These are phyloP conservation scores for Aphaenogaster rudis DNA, from an alignment of 1,140 invertebrate genomes.

Conservation along the genomic window DNA sequence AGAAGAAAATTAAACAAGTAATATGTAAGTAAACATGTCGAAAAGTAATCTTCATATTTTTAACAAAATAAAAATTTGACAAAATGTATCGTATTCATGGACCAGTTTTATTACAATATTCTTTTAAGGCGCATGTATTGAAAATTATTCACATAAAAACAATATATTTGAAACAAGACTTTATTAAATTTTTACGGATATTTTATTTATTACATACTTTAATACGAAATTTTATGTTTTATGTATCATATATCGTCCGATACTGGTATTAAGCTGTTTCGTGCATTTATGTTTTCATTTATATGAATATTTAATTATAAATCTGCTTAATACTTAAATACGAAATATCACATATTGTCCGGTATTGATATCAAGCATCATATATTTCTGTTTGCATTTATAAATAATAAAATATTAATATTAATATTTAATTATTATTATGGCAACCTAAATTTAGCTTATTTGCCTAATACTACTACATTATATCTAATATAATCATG, in stretches of 20 bases:
- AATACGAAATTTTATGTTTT: neutral
- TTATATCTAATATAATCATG: neutral
- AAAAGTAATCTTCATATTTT: constrained; percentile 2
- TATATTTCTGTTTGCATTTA: constrained; percentile 9
- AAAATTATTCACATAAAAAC: constrained; percentile 36
- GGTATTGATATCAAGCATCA: neutral
- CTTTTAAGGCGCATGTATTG: neutral
- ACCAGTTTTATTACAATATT: constrained; percentile 21
- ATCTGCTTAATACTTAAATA: constrained; percentile 4
- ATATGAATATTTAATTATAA: constrained; percentile 37
- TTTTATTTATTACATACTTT: constrained; percentile 35
- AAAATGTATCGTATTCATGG: constrained; percentile 2
- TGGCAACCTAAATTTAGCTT: neutral
- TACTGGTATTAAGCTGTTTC: constrained; percentile 25
- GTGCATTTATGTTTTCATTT: constrained; percentile 19
- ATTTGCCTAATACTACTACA: neutral
- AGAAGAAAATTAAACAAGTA: constrained; percentile 13
- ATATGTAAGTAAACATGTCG: neutral
- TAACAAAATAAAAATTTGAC: constrained; percentile 29
- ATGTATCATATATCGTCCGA: neutral
- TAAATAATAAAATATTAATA: constrained; percentile 16
- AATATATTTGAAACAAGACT: constrained; percentile 1
- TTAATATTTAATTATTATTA: constrained; percentile 3
- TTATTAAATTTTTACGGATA: constrained; percentile 8
- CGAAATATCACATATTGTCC: constrained; percentile 20